Evolutionary conservation across 2,888 invertebrate species (phyloP).

Genomic region (Ectemnius continuus): DNA sequence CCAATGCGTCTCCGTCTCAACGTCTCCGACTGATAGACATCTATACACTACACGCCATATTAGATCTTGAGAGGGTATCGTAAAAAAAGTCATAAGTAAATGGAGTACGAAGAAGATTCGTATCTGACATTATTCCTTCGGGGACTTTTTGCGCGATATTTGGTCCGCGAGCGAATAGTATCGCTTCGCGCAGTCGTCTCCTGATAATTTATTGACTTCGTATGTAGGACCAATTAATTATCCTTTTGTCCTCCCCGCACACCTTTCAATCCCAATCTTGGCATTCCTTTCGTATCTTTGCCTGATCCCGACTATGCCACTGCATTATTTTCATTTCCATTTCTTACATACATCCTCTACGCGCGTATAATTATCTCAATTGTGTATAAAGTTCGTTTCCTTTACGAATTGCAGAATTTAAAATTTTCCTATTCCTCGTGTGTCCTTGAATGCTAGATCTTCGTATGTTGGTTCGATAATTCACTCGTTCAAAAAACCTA

Average conservation of each 20-base stretch:
- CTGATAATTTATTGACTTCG: constrained; percentile 51
- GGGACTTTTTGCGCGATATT: constrained; percentile 52
- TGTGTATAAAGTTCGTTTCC: too few species aligned
- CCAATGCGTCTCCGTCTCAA: constrained; percentile 22
- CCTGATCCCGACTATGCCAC: too few species aligned
- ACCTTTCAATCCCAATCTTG: constrained; percentile 1
- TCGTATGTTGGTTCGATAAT: too few species aligned
- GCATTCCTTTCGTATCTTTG: background rate
- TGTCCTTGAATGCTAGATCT: too few species aligned
- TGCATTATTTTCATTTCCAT: too few species aligned
- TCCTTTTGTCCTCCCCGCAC: constrained; percentile 17
- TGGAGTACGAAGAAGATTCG: constrained; percentile 8
- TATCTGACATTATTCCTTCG: constrained; percentile 47
- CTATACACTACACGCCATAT: constrained; percentile 60
- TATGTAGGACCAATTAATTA: constrained; percentile 51
- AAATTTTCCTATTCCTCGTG: too few species aligned
- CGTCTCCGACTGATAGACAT: constrained; percentile 57
- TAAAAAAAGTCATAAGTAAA: constrained; percentile 31
- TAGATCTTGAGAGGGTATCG: constrained; percentile 44
- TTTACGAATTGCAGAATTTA: too few species aligned
- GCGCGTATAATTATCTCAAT: too few species aligned
- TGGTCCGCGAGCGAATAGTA: constrained; percentile 46
- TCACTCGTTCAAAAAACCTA: too few species aligned
- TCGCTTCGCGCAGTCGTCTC: constrained; percentile 32
- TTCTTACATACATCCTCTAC: too few species aligned